Evolutionary conservation across 2,113 vertebrate species (phyloP), one percentile per base, ranked within the genome.

Genomic region (Pteropus alecto): DNA sequence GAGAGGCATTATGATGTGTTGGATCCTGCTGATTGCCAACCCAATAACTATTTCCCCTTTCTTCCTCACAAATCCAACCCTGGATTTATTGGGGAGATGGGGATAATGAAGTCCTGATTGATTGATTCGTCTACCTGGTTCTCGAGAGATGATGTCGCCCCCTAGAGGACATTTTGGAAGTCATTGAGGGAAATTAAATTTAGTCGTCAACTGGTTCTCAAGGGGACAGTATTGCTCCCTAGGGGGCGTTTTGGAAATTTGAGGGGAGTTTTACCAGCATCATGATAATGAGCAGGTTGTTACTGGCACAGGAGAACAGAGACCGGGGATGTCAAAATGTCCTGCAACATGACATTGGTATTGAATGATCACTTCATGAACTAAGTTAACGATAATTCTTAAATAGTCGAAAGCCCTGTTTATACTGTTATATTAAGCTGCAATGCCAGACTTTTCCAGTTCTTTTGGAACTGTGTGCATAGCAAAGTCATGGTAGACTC

Each of bases 71-170:
- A 76, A 79, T 71, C 15, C 6, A 38, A 26, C 30, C n/a, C 16
- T 41, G 61, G 5, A 43, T 84, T 73, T 92, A 19, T 3, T n/a
- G 51, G 19, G 35, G 35, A 88, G 35, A 11, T 28, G 13, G 19
- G 2, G 14, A 2, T 74, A 60, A 35, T 7, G 5, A 79, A 46
- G 24, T n/a, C 38, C 24, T 18, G 4, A 3, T 63, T 13, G 4
- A 3, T 63, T 14, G 60, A 16, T 51, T 16, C 28, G 60, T n/a
- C 21, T 30, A 19, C 33, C 22, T 43, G 24, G 41, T 79, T 95
- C 87, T 96, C 48, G 14, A 81, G 70, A 70, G 65, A 48, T 38
- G 28, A 73, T 97, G 87, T 79, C 24, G 84, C 95, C 97, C 95
- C 93, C 97, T 96, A 41, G 74, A 76, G 97, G 87, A 54, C 3